Evolutionary conservation across 2,888 invertebrate species (phyloP).

Genomic region (Phoronis australis): DNA sequence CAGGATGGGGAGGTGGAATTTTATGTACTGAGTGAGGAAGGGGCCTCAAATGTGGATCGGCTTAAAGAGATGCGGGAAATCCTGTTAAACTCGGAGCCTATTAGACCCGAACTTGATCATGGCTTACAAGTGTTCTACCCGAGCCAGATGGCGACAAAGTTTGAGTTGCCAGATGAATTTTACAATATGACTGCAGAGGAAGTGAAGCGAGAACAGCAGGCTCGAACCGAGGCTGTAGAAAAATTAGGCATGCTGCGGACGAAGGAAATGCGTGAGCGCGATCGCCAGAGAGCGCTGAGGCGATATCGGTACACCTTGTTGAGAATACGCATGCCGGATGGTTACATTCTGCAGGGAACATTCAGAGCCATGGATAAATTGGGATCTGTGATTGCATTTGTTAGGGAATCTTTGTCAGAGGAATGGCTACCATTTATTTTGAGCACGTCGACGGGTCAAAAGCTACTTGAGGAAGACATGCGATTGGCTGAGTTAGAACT

Average conservation of each 20-base stretch:
- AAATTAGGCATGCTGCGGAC: conserved; percentile 79
- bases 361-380: conserved; percentile 80
- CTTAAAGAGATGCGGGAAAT: conserved; percentile 69
- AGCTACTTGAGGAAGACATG: conserved; percentile 61
- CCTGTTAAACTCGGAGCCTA: conserved; percentile 71
- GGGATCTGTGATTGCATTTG: conserved; percentile 69
- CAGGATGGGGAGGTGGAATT: conserved; percentile 57
- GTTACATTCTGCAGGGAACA: conserved; percentile 66
- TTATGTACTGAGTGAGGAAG: conserved; percentile 37
- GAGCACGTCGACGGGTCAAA: conserved; percentile 65
- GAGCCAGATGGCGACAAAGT: conserved; percentile 22
- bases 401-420: conserved; percentile 69
- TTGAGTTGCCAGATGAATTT: conserved; percentile 77
- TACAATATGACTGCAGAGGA: conserved; percentile 78
- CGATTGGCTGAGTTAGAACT: conserved; percentile 73
- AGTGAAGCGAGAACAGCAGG: conserved; percentile 65
- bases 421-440: conserved; percentile 66
- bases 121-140: conserved; percentile 30
- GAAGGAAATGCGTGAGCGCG: conserved; percentile 90
- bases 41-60: conserved; percentile 31
- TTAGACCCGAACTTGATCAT: conserved; percentile 78
- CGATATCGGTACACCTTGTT: conserved; percentile 71
- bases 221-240: conserved; percentile 66
- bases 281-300: conserved; percentile 72
- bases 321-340: conserved; percentile 76